A percentile compares a stretch with the other conserved stretches of the same genome.
phyloP scores from a whole-genome alignment of 1,140 invertebrate species.

The Holcopasites calliopsidis region DNA sequence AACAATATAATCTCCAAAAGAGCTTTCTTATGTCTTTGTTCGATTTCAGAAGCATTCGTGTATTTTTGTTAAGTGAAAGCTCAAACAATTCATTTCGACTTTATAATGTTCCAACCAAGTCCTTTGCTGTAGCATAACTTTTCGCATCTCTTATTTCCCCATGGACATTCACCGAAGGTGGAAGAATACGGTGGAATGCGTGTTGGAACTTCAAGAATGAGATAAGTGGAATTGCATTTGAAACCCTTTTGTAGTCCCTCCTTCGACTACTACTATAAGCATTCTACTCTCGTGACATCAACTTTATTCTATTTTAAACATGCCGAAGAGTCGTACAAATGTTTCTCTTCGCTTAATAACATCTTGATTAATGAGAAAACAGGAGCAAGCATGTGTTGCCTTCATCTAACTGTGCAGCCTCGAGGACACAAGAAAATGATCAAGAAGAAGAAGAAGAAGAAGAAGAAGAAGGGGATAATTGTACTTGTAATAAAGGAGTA shows the following conservation, averaged over 20 bases:
- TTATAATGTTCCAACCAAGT: background rate
- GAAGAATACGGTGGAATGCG: background rate
- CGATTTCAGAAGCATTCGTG: rapidly evolving
- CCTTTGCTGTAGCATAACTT: background rate
- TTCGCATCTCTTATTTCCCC: background rate
- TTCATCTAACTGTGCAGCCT: too few relatives aligned
- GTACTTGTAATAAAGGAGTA: background rate
- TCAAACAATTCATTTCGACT: background rate
- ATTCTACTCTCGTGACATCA: too few relatives aligned
- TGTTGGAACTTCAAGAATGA: background rate
- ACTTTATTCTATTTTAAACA: too few relatives aligned
- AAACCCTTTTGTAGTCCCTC: background rate
- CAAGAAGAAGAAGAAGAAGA: background rate
- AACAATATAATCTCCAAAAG: too few relatives aligned
- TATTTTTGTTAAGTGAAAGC: too few relatives aligned
- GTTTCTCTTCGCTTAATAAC: too few relatives aligned
- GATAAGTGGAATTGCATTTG: background rate
- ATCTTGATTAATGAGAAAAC: too few relatives aligned
- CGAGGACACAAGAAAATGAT: background rate
- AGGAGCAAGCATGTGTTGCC: too few relatives aligned
- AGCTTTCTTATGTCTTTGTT: too few relatives aligned
- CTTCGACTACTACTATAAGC: background rate
- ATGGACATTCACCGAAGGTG: background rate
- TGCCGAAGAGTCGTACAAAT: too few relatives aligned
- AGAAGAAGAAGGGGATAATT: background rate